Conservation (phyloP, 2,113 vertebrate species). For the Lucifuga dentata region DNA sequence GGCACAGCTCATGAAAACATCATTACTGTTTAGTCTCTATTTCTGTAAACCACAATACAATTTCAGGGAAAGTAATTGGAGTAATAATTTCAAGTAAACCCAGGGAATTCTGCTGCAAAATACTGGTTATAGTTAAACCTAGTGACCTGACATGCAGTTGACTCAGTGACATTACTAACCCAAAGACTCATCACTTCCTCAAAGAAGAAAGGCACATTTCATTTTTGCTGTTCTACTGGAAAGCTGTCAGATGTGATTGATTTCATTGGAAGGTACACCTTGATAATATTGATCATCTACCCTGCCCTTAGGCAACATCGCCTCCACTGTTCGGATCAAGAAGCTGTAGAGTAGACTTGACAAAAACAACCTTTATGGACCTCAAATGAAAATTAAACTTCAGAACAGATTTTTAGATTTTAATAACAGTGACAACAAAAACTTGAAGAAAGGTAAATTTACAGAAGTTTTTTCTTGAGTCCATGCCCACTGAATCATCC, state of each 20-base stretch:
- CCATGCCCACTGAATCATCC: background rate
- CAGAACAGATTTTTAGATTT: conserved; percentile 32
- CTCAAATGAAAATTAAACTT: background rate
- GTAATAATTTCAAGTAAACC: background rate
- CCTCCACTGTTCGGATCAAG: conserved; percentile 61
- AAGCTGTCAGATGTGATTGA: conserved; percentile 73
- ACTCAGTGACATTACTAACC: conserved; percentile 41
- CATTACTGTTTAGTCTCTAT: conserved; percentile 8
- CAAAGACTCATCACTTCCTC: conserved; percentile 46
- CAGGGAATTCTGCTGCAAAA: background rate
- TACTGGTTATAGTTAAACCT: background rate
- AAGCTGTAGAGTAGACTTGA: conserved; percentile 51
- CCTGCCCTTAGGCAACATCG: conserved; percentile 54
- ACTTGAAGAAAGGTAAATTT: conserved; percentile 7
- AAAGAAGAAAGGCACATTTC: conserved; percentile 55
- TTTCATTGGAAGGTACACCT: conserved; percentile 75
- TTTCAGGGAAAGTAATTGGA: background rate
- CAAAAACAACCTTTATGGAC: conserved; percentile 30
- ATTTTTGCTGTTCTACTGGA: conserved; percentile 56
- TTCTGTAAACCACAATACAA: conserved; percentile 13
- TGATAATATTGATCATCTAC: conserved; percentile 74
- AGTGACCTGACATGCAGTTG: conserved; percentile 35
- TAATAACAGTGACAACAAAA: conserved; percentile 11
- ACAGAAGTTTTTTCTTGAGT: background rate
- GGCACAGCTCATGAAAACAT: conserved; percentile 23